A percentile compares a stretch with the other conserved stretches of the same genome.
Conservation (phyloP, 1,140 invertebrate species). For the Ceratoteleas bidentatus region DNA sequence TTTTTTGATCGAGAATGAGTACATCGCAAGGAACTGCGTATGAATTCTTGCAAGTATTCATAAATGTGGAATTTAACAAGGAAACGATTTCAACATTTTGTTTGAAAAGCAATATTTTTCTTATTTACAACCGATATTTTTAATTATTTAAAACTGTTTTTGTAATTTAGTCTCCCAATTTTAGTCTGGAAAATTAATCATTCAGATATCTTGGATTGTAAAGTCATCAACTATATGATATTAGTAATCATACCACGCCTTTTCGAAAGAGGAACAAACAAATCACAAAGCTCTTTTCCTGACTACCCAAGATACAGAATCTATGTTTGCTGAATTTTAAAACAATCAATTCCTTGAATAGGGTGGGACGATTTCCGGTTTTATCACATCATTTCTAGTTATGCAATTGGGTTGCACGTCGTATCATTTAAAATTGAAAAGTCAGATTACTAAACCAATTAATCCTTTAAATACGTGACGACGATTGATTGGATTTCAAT, state of each 20-base stretch:
- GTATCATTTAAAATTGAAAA: not conserved
- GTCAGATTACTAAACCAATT: not conserved
- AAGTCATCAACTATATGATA: constrained; percentile 30
- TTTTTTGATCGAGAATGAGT: constrained; percentile 14
- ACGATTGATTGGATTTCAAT: too few relatives aligned
- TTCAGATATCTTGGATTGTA: not conserved
- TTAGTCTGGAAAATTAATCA: too few relatives aligned
- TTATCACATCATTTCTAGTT: not conserved
- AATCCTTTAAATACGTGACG: too few relatives aligned
- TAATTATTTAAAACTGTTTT: too few relatives aligned
- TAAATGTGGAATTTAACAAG: too few relatives aligned
- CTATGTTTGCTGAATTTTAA: constrained; percentile 52
- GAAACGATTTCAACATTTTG: too few relatives aligned
- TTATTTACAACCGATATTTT: too few relatives aligned
- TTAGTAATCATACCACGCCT: constrained; percentile 47
- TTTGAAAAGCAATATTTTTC: too few relatives aligned
- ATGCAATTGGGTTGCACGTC: not conserved
- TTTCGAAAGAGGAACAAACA: constrained; percentile 61
- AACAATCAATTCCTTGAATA: constrained; percentile 48
- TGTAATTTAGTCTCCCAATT: too few relatives aligned
- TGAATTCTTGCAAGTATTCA: too few relatives aligned
- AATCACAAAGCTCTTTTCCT: constrained; percentile 26
- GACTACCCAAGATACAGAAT: constrained; percentile 35
- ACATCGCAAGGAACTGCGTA: constrained; percentile 1
- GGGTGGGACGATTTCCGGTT: constrained; percentile 58